Conservation (phyloP, 1,140 invertebrate species). For the Camponotus vicinus region DNA sequence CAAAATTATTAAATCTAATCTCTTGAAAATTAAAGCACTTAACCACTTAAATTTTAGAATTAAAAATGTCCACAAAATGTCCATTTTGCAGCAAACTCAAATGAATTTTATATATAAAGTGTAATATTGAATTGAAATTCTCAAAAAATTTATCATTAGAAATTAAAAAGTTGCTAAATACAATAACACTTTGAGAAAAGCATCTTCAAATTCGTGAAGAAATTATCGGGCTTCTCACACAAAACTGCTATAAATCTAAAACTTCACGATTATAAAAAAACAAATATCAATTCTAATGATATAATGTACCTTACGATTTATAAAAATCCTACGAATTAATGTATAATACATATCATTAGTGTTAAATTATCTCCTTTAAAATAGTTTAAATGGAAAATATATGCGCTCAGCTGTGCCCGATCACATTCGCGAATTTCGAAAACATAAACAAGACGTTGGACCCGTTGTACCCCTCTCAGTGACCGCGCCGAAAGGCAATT, state of each 20-base stretch:
- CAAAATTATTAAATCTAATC: constrained; percentile 14
- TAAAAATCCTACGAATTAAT: too few relatives aligned
- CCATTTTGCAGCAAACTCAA: not conserved
- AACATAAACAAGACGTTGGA: constrained; percentile 63
- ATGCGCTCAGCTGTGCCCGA: not conserved
- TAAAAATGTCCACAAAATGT: not conserved
- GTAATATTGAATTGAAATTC: not conserved
- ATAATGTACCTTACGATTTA: too few relatives aligned
- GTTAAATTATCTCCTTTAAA: too few relatives aligned
- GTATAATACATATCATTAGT: too few relatives aligned
- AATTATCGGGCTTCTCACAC: not conserved
- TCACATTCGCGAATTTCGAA: constrained; percentile 13
- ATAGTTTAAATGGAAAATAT: too few relatives aligned
- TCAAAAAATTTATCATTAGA: not conserved
- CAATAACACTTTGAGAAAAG: not conserved
- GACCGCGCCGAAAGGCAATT: constrained; percentile 79
- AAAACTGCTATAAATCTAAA: too few relatives aligned
- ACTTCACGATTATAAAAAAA: not conserved
- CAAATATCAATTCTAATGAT: not conserved
- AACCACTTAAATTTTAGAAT: not conserved
- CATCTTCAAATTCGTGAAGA: not conserved
- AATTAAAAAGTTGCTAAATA: not conserved
- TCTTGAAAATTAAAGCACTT: not conserved
- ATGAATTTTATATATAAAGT: not conserved
- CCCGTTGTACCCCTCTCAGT: not conserved